Conservation (phyloP, 2,113 vertebrate genomes). For the Theristicus caerulescens region DNA sequence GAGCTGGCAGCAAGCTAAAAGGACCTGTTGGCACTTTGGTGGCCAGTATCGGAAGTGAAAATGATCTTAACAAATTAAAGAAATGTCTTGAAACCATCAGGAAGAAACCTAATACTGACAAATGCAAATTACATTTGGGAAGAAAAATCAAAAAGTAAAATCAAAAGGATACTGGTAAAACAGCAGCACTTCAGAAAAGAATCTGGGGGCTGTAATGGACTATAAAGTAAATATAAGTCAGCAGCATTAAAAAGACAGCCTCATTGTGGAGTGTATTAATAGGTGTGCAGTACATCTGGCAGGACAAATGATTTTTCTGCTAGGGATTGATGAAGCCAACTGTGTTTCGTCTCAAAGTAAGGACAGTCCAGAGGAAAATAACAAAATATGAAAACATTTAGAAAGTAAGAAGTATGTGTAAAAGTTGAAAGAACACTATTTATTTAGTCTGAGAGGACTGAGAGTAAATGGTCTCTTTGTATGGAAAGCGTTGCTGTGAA, state of each 20-base stretch:
- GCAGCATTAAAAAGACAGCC: background rate
- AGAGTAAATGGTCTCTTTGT: background rate
- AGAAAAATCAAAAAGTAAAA: background rate
- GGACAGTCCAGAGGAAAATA: background rate
- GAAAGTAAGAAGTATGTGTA: background rate
- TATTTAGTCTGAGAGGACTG: background rate
- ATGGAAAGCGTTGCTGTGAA: background rate
- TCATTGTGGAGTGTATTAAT: background rate
- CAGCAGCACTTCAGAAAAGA: background rate
- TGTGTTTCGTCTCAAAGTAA: background rate
- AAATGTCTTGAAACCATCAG: background rate
- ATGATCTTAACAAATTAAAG: background rate
- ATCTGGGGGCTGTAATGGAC: background rate
- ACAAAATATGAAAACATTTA: background rate
- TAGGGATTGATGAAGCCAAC: background rate
- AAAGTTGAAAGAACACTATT: background rate
- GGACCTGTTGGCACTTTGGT: background rate
- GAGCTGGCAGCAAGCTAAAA: background rate
- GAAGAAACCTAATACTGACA: background rate
- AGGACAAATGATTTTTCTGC: background rate
- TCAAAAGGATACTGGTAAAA: background rate
- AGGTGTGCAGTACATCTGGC: background rate
- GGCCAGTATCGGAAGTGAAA: background rate
- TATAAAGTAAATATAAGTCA: conserved; percentile 39
- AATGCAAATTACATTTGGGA: conserved; percentile 7